Conservation (phyloP, 1,140 invertebrate species). For the Pogonus chalceus region DNA sequence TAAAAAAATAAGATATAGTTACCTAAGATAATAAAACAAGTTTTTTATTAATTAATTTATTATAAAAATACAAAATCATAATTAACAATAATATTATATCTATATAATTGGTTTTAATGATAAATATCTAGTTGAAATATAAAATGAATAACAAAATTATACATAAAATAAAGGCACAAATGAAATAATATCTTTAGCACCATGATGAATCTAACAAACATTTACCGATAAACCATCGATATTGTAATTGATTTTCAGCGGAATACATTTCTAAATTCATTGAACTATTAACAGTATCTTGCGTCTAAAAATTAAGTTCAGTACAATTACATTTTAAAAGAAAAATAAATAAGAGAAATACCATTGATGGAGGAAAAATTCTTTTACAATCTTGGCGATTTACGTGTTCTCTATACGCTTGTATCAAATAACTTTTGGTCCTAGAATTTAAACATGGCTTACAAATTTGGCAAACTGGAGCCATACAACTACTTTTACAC, state of each 20-base stretch:
- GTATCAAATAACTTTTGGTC: conserved; percentile 45
- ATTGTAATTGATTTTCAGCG: conserved; percentile 54
- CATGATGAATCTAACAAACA: conserved; percentile 61
- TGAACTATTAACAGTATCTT: conserved; percentile 28
- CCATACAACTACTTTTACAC: conserved; percentile 53
- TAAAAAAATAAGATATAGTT: too few species aligned
- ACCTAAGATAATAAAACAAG: too few species aligned
- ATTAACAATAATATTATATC: too few species aligned
- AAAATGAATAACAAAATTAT: too few species aligned
- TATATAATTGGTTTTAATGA: too few species aligned
- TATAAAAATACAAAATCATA: too few species aligned
- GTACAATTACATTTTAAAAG: conserved; percentile 9
- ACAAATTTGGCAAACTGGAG: conserved; percentile 66
- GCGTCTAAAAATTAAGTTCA: conserved; percentile 33
- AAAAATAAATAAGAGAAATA: conserved; percentile 35
- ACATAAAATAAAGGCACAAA: neutral
- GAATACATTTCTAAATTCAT: conserved; percentile 40
- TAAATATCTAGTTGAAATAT: too few species aligned
- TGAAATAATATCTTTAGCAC: conserved; percentile 41
- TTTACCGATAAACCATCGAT: conserved; percentile 75
- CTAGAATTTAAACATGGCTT: conserved; percentile 59
- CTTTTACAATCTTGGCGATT: conserved; percentile 68
- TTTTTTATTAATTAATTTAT: too few species aligned
- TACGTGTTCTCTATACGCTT: conserved; percentile 69
- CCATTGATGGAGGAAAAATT: conserved; percentile 68